phyloP scores from a whole-genome alignment of 1,140 invertebrate genomes.

The honey bee (Apis mellifera) region DNA sequence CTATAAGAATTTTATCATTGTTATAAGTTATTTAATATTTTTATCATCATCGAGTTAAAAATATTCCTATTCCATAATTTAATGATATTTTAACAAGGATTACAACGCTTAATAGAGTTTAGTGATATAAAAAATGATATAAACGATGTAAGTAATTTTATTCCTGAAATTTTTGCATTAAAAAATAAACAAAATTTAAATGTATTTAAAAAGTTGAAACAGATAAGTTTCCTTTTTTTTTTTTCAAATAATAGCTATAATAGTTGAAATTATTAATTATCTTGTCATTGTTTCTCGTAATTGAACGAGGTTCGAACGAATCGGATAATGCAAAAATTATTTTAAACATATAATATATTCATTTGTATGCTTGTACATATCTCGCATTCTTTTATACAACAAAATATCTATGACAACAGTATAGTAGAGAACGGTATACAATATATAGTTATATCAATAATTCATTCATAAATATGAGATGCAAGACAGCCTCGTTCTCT shows the following conservation, averaged over 20 bases:
- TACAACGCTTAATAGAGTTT: background rate
- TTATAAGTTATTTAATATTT: too few relatives aligned
- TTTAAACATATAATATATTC: slow-evolving; percentile 81
- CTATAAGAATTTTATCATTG: too few relatives aligned
- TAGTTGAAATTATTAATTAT: background rate
- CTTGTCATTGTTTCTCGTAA: background rate
- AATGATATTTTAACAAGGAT: background rate
- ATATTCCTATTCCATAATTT: background rate
- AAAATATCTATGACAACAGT: slow-evolving; percentile 80
- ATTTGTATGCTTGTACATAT: slow-evolving; percentile 79
- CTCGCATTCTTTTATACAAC: slow-evolving; percentile 75
- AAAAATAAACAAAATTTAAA: too few relatives aligned
- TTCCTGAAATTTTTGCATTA: too few relatives aligned
- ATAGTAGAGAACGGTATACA: slow-evolving; percentile 75
- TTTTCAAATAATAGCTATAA: too few relatives aligned
- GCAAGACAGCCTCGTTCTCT: slow-evolving; percentile 71
- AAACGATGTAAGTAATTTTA: too few relatives aligned
- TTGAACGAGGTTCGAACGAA: background rate
- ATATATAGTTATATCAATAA: slow-evolving; percentile 68
- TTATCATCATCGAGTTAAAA: too few relatives aligned
- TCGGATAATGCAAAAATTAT: slow-evolving; percentile 50
- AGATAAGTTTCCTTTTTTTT: too few relatives aligned
- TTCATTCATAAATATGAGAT: slow-evolving; percentile 69
- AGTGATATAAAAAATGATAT: background rate
- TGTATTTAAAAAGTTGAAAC: too few relatives aligned